phyloP scores from a whole-genome alignment of 2,113 vertebrate genomes.

The Pseudorectes ferrugineus region DNA sequence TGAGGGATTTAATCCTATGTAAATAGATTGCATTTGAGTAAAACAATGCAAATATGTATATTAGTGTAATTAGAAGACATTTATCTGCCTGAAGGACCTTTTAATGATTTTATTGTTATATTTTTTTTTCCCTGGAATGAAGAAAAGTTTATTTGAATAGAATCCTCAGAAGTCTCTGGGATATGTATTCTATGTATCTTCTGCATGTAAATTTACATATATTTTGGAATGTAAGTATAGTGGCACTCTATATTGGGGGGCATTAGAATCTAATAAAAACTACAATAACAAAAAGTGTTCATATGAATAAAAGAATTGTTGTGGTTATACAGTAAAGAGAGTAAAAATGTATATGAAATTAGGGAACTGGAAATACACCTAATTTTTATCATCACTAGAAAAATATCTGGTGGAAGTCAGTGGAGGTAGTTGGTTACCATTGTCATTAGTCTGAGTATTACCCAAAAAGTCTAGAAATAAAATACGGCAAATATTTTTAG shows the following conservation, averaged over 20 bases:
- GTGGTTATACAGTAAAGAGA: not conserved
- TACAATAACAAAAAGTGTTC: not conserved
- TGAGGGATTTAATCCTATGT: not conserved
- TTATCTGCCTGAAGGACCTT: not conserved
- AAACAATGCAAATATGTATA: not conserved
- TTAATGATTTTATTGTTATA: not conserved
- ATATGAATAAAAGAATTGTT: not conserved
- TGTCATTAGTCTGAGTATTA: slow-evolving; percentile 46
- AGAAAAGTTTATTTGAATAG: not conserved
- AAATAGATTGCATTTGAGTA: not conserved
- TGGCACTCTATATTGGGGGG: not conserved
- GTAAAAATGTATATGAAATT: not conserved
- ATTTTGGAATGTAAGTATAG: not conserved
- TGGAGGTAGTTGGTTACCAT: slow-evolving; percentile 1
- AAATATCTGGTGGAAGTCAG: slow-evolving; percentile 31
- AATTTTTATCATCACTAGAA: not conserved
- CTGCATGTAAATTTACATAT: not conserved
- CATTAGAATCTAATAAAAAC: not conserved
- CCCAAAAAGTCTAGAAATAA: slow-evolving; percentile 32
- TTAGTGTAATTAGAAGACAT: not conserved
- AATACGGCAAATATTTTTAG: slow-evolving; percentile 38
- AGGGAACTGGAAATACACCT: not conserved
- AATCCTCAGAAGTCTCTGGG: not conserved
- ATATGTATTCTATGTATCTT: not conserved
- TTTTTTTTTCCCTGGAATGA: not conserved